Evolutionary conservation across 2,113 vertebrate genomes (phyloP).

Genomic region (Aplodontia rufa): DNA sequence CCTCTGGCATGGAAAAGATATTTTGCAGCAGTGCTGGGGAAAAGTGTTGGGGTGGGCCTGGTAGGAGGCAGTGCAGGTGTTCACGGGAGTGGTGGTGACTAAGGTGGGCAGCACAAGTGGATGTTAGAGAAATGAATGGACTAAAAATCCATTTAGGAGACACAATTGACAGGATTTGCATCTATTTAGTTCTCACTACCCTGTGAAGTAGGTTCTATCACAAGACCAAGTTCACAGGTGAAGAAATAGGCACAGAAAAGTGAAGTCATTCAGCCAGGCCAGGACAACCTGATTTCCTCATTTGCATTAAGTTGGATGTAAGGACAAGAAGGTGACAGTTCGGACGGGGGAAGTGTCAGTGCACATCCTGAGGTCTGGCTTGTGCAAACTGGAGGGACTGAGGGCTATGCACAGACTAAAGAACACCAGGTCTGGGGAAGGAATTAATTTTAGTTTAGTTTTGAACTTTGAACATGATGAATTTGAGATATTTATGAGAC

Average conservation of each 20-base stretch:
- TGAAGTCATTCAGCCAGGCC: not conserved
- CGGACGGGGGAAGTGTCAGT: too few relatives aligned
- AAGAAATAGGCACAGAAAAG: not conserved
- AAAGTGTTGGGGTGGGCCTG: not conserved
- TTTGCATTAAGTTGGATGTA: not conserved
- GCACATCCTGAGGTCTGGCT: not conserved
- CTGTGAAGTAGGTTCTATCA: not conserved
- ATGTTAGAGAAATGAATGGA: not conserved
- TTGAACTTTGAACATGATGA: slow-evolving; percentile 30
- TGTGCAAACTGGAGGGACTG: not conserved
- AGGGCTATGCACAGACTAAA: not conserved
- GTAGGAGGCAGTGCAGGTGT: not conserved
- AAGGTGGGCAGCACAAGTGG: not conserved
- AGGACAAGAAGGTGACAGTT: not conserved
- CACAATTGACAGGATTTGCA: not conserved
- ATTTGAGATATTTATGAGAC: slow-evolving; percentile 30
- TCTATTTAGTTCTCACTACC: not conserved
- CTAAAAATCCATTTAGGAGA: not conserved
- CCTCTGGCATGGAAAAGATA: not conserved
- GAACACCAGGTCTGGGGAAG: not conserved
- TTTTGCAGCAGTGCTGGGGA: not conserved
- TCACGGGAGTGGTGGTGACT: not conserved
- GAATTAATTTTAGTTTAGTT: slow-evolving; percentile 21
- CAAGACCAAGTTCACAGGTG: not conserved
- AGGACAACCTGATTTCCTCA: not conserved